Evolutionary conservation across 2,113 vertebrate genomes (phyloP).

Genomic region (Grantiella picta): DNA sequence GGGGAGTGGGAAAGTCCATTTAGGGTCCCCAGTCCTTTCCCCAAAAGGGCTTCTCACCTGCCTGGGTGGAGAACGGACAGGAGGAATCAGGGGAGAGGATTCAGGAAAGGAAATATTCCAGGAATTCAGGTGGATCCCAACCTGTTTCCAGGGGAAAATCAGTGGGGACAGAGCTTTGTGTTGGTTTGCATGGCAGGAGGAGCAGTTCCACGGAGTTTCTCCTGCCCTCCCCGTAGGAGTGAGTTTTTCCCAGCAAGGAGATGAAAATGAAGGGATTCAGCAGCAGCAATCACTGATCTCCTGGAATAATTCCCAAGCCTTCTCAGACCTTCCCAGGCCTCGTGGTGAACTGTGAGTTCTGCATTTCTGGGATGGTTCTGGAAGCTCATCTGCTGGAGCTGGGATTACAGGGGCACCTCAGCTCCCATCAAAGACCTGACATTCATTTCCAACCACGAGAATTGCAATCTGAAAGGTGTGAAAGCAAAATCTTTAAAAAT

Average conservation of each 20-base stretch:
- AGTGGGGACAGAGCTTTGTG: neutral
- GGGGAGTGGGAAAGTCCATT: neutral
- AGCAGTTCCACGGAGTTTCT: neutral
- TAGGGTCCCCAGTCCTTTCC: neutral
- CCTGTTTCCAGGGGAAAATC: neutral
- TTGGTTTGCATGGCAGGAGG: neutral
- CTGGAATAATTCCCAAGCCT: neutral
- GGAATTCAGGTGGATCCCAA: neutral
- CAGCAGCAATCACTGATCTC: neutral
- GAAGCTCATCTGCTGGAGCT: neutral
- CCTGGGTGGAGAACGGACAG: neutral
- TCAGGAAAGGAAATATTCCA: neutral
- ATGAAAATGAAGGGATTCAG: neutral
- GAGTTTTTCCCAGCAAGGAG: neutral
- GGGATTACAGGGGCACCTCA: neutral
- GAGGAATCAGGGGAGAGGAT: neutral
- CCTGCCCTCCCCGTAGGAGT: neutral
- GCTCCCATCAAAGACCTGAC: neutral
- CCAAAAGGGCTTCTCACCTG: neutral
- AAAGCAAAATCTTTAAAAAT: neutral
- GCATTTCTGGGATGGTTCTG: neutral
- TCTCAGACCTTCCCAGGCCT: neutral
- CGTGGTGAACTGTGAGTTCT: rapidly evolving
- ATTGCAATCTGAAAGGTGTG: neutral
- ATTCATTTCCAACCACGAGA: neutral